Conservation (phyloP, 1,140 invertebrate species). For the Drosophila albomicans region DNA sequence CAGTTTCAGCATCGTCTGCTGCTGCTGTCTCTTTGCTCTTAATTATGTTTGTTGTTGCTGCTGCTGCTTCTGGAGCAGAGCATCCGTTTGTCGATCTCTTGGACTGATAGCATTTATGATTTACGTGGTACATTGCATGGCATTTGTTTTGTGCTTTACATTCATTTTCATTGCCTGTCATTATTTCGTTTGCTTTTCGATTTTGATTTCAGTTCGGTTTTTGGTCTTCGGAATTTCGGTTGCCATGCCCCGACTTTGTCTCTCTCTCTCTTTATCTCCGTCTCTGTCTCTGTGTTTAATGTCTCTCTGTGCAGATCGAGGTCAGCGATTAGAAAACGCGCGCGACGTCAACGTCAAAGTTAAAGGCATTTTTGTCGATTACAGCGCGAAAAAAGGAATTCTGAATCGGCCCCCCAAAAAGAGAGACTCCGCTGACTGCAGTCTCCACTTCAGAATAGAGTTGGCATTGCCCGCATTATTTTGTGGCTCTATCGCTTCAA, state of each 20-base stretch:
- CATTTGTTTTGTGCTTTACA: slow-evolving; percentile 72
- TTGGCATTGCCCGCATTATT: slow-evolving; percentile 26
- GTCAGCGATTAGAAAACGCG: slow-evolving; percentile 68
- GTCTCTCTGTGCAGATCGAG: slow-evolving; percentile 63
- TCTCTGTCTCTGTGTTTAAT: slow-evolving; percentile 37
- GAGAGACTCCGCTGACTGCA: no score
- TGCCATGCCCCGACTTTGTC: slow-evolving; percentile 31
- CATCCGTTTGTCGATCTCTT: slow-evolving; percentile 80
- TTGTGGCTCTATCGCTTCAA: slow-evolving; percentile 2
- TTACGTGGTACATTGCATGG: slow-evolving; percentile 78
- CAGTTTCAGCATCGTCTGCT: slow-evolving; percentile 24
- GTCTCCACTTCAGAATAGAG: neutral
- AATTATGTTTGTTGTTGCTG: slow-evolving; percentile 70
- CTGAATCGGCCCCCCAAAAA: neutral
- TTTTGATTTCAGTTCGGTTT: slow-evolving; percentile 64
- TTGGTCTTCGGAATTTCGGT: slow-evolving; percentile 32
- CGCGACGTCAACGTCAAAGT: slow-evolving; percentile 51
- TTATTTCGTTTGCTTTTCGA: slow-evolving; percentile 75
- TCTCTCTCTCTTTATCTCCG: slow-evolving; percentile 22
- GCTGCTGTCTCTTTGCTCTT: slow-evolving; percentile 61
- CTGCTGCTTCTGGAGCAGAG: slow-evolving; percentile 66
- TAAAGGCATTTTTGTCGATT: slow-evolving; percentile 73
- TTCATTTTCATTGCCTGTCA: slow-evolving; percentile 78
- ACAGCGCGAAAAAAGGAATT: slow-evolving; percentile 48
- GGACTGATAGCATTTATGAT: slow-evolving; percentile 77